phyloP scores from a whole-genome alignment of 1,140 invertebrate species.

The Centruroides vittatus region DNA sequence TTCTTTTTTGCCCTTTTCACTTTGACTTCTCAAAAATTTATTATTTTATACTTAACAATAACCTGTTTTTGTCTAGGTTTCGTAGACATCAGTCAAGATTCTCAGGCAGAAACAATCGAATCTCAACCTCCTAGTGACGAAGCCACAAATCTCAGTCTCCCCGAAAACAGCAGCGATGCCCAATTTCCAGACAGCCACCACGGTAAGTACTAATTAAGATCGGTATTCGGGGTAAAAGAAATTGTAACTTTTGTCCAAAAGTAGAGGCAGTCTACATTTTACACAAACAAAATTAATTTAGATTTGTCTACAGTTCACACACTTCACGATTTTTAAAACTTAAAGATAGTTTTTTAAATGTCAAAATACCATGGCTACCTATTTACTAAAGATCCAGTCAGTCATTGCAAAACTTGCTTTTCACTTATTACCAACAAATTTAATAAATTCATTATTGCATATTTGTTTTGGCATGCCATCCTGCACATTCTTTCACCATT shows the following conservation, averaged over 20 bases:
- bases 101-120: conserved; percentile 1
- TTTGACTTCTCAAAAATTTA: neutral
- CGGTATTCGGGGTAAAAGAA: neutral
- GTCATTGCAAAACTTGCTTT: no score
- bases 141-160: conserved; percentile 14
- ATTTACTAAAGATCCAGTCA: no score
- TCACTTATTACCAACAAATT: no score
- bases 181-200: conserved; percentile 17
- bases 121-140: conserved; percentile 5
- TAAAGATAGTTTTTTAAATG: no score
- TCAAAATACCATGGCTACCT: no score
- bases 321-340: no score
- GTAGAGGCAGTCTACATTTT: neutral
- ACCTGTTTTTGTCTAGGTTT: conserved; percentile 2
- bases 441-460: no score
- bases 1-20: neutral
- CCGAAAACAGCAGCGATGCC: conserved; percentile 18
- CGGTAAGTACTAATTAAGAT: neutral
- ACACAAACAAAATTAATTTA: no score
- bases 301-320: no score
- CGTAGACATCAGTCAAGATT: conserved; percentile 13
- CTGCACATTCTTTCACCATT: no score
- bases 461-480: no score
- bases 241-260: neutral
- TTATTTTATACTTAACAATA: neutral